phyloP scores from a whole-genome alignment of 1,140 invertebrate genomes.

The Philotrypesis tridentata region DNA sequence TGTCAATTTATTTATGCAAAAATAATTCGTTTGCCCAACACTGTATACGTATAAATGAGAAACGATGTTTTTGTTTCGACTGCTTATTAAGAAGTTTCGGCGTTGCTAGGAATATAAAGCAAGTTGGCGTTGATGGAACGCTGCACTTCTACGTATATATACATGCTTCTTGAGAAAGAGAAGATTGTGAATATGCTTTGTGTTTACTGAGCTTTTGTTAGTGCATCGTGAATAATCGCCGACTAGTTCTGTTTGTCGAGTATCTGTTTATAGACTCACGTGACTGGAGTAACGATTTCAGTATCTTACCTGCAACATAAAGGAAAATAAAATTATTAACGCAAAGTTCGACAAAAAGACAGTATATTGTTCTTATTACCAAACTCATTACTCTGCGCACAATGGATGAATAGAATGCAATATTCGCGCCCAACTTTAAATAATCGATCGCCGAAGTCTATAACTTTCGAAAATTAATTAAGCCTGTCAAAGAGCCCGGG shows the following conservation, averaged over 20 bases:
- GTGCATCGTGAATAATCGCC: background rate
- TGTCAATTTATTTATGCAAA: too few species aligned
- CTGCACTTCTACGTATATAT: background rate
- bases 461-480: background rate
- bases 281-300: background rate
- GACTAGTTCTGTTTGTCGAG: background rate
- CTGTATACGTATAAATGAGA: conserved; percentile 24
- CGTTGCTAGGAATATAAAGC: background rate
- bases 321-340: background rate
- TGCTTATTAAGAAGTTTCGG: background rate
- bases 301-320: background rate
- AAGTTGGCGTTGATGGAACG: background rate
- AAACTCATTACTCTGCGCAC: background rate
- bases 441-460: background rate
- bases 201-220: background rate
- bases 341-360: background rate
- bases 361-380: background rate
- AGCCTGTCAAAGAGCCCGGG: background rate
- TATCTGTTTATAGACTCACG: background rate
- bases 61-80: background rate
- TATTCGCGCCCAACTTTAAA: background rate
- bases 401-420: background rate
- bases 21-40: conserved; percentile 64
- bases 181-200: background rate
- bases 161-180: background rate